Conservation (phyloP, 1,140 invertebrate species). For the Calosoma granatense region DNA sequence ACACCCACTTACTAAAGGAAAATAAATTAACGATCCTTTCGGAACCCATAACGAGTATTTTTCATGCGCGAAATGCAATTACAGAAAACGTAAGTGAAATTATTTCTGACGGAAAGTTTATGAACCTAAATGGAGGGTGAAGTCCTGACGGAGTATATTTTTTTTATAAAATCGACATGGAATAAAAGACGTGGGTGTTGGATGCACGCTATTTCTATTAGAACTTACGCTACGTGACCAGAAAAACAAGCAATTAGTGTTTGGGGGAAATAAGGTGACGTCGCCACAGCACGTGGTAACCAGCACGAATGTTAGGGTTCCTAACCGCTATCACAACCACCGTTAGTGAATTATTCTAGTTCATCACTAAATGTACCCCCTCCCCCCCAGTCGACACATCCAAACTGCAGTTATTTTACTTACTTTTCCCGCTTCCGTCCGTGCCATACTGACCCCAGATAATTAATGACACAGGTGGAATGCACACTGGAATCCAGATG, state of each 20-base stretch:
- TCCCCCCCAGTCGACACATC: too few species aligned
- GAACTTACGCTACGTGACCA: conserved; percentile 6
- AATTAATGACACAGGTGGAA: too few species aligned
- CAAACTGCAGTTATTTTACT: too few species aligned
- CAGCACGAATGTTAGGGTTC: too few species aligned
- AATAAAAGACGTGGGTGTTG: conserved; percentile 5
- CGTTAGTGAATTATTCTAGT: too few species aligned
- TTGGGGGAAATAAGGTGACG: not conserved
- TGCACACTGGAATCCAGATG: too few species aligned
- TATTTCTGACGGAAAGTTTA: conserved; percentile 7
- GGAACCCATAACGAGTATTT: conserved; percentile 1
- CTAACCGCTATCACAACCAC: too few species aligned
- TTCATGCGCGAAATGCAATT: conserved; percentile 6
- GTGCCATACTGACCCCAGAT: too few species aligned
- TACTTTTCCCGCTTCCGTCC: too few species aligned
- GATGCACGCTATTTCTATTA: conserved; percentile 7
- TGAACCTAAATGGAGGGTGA: not conserved
- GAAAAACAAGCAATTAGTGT: conserved; percentile 1
- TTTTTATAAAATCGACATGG: not conserved
- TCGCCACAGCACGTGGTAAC: too few species aligned
- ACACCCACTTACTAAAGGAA: not conserved
- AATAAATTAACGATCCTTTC: conserved; percentile 1
- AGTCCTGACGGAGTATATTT: not conserved
- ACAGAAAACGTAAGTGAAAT: conserved; percentile 4
- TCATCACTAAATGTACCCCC: too few species aligned